Evolutionary conservation across 2,888 invertebrate species (phyloP), one percentile per base, ranked within the genome.

Genomic region (Empis livida): DNA sequence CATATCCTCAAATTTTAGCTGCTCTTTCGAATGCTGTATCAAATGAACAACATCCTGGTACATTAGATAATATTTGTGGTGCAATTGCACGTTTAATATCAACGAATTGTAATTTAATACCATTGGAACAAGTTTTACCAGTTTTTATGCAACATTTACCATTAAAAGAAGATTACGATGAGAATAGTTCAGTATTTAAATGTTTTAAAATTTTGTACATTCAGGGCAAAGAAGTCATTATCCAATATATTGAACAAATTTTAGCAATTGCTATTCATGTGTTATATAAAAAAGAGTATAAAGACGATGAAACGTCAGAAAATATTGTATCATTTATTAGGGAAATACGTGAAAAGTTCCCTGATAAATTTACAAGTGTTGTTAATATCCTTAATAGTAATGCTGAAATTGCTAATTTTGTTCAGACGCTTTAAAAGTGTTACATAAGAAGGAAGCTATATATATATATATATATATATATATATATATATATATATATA

Each of bases 61-160:
- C 80, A 5, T 67, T 82, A 49, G 88, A 88, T 61, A 88, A 88
- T 61, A 79, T 86, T 54, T 82, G 84, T 63, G 87, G 83, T 44
- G 84, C 86, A 31, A 73, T 85, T 45, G 81, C 84, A 23, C 76
- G 85, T 49, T 73, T 88, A 60, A 82, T 88, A 44, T 70, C 79
- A 35, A 74, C 77, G 3, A 82, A 84, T 65, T 67, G 74, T 40
- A 65, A 65, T 47, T 72, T 73, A 53, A 71, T 87, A 49, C 86
- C 86, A 16, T 62, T 87, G 48, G 76, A 76, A n/a, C 80, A 82
- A 65, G 83, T 86, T 6, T 73, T 86, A 51, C 82, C 85, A 1
- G 81, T 79, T 10, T 77, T 84, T 48, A 65, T 87, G 3, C 74
- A 77, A 56, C 77, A 80, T 62, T 67, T 88, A 48, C 88, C 88